A percentile compares a stretch with the other conserved stretches of the same genome.
phyloP scores from a whole-genome alignment of 53 echinoderm and acorn worm genomes.

The Arbacia lixula region DNA sequence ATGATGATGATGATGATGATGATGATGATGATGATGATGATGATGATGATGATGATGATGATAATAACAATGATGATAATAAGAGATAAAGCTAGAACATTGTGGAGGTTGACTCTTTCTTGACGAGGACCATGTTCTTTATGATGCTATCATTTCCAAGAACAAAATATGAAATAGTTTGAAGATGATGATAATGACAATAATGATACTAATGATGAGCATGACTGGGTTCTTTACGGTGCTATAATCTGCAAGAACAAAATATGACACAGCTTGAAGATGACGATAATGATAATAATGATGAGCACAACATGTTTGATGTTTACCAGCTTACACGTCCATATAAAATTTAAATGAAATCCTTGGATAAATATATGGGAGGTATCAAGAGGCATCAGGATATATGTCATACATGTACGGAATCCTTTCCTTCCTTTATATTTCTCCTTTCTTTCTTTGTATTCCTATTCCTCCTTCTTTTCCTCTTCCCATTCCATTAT shows the following conservation, averaged over 20 bases:
- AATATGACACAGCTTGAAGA: not conserved
- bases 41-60: not conserved
- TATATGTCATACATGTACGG: too few species aligned
- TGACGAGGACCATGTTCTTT: slow-evolving; percentile 87
- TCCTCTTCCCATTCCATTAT: too few species aligned
- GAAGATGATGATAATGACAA: not conserved
- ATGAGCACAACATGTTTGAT: not conserved
- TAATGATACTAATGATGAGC: too few species aligned
- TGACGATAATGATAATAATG: not conserved
- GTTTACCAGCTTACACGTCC: too few species aligned
- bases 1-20: not conserved
- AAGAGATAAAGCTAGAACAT: too few species aligned
- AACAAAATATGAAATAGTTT: not conserved
- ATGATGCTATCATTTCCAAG: slow-evolving; percentile 90
- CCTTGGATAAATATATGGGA: too few species aligned
- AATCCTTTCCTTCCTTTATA: too few species aligned
- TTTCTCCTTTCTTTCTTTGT: too few species aligned
- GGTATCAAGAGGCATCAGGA: too few species aligned
- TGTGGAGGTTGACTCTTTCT: slow-evolving; percentile 90
- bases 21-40: not conserved
- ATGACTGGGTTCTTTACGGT: slow-evolving; percentile 79
- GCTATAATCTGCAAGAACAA: slow-evolving; percentile 72
- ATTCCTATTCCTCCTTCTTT: too few species aligned
- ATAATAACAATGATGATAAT: too few species aligned
- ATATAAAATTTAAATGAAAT: too few species aligned